Percentiles rank a stretch among this genome's conserved stretches.
Evolutionary conservation across 2,888 invertebrate genomes (phyloP).

Genomic region (Hirtodrosophila histrioides): DNA sequence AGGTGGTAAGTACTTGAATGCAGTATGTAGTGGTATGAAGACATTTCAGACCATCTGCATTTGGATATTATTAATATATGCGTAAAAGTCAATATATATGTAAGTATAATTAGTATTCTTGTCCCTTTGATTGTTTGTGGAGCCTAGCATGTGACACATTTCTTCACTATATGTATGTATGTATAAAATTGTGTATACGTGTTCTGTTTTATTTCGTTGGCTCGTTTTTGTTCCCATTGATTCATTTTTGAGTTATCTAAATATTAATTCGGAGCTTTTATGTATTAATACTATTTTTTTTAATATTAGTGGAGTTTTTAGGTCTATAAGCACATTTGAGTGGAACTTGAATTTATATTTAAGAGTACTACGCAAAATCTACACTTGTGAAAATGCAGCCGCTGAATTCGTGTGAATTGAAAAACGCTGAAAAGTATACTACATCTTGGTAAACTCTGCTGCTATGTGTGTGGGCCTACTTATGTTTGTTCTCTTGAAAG

Average conservation of each 20-base stretch:
- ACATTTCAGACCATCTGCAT: too few species aligned
- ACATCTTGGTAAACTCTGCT: conserved; percentile 34
- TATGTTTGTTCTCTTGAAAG: conserved; percentile 19
- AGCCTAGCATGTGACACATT: conserved; percentile 28
- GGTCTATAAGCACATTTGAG: not conserved
- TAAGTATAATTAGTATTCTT: not conserved
- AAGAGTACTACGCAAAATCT: conserved; percentile 5
- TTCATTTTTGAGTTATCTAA: conserved; percentile 2
- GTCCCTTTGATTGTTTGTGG: not conserved
- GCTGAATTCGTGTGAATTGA: conserved; percentile 37
- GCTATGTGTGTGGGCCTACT: conserved; percentile 15
- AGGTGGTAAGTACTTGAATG: too few species aligned
- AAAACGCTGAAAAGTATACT: conserved; percentile 63
- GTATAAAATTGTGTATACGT: conserved; percentile 59
- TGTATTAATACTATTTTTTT: not conserved
- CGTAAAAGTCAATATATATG: not conserved
- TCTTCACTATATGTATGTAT: conserved; percentile 22
- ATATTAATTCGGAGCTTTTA: not conserved
- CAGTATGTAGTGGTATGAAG: too few species aligned
- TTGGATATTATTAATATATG: not conserved
- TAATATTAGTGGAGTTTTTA: not conserved
- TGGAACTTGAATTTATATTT: conserved; percentile 1
- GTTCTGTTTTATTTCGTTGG: conserved; percentile 27
- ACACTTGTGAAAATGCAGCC: conserved; percentile 16
- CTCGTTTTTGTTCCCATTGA: not conserved